Percentiles rank a stretch among this genome's conserved stretches.
phyloP scores from a whole-genome alignment of 2,888 invertebrate species.

The Catotricha subobsoleta region DNA sequence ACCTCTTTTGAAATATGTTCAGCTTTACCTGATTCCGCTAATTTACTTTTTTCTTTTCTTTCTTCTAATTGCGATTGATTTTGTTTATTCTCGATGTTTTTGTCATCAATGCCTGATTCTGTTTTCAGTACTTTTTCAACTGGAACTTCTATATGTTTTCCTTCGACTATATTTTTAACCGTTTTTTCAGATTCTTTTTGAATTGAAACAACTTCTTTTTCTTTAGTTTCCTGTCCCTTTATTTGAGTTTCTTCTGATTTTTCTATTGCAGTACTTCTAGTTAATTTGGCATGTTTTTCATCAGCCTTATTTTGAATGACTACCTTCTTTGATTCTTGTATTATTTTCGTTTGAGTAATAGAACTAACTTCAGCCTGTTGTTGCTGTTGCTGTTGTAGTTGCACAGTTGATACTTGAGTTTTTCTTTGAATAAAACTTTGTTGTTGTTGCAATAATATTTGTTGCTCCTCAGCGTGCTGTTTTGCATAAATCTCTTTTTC shows the following conservation, averaged over 20 bases:
- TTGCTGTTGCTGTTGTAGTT: constrained; percentile 18
- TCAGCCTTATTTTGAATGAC: constrained; percentile 12
- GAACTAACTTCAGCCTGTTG: constrained; percentile 1
- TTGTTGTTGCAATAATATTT: constrained; percentile 26
- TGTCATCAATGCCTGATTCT: constrained; percentile 11
- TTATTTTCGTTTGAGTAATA: constrained; percentile 7
- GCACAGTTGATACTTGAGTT: constrained; percentile 19
- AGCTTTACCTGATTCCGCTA: background rate
- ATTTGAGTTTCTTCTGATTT: too few species aligned
- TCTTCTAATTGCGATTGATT: constrained; percentile 9
- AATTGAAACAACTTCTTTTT: background rate
- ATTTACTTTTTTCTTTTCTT: background rate
- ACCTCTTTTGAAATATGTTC: too few species aligned
- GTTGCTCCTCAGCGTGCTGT: constrained; percentile 18
- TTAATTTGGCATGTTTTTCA: constrained; percentile 1
- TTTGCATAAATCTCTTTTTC: constrained; percentile 6
- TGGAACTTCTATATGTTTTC: background rate
- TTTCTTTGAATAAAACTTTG: constrained; percentile 28
- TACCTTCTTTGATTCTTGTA: constrained; percentile 16
- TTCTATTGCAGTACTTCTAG: constrained; percentile 1
- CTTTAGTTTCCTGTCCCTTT: background rate
- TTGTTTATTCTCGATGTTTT: constrained; percentile 6
- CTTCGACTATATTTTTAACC: background rate
- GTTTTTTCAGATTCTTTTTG: background rate
- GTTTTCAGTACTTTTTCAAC: constrained; percentile 8